Conservation (phyloP, 2,888 invertebrate species). For the Eilema depressum region DNA sequence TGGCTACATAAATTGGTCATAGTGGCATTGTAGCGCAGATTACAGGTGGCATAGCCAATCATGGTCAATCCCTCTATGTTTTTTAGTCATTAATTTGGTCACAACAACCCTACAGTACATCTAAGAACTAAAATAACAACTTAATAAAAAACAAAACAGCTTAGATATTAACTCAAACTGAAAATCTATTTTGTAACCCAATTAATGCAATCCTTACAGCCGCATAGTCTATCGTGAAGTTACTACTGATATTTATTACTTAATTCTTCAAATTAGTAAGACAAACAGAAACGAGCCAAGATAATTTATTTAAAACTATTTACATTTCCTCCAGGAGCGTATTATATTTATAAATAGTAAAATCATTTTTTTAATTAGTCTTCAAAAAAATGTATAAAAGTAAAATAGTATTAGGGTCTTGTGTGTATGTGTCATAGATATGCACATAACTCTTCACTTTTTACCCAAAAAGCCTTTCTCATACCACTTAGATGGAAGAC, state of each 20-base stretch:
- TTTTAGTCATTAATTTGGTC: not conserved
- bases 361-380: not conserved
- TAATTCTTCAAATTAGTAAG: not conserved
- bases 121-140: conserved; percentile 6
- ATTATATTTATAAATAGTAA: no score
- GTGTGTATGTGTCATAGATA: not conserved
- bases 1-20: not conserved
- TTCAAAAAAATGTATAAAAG: not conserved
- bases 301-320: not conserved
- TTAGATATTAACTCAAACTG: not conserved
- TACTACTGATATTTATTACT: not conserved
- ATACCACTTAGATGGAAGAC: no score
- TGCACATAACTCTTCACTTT: not conserved
- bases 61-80: not conserved
- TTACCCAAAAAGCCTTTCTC: not conserved
- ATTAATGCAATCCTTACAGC: not conserved
- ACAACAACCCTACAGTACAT: not conserved
- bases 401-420: no score
- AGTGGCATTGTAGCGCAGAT: not conserved
- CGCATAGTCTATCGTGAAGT: not conserved
- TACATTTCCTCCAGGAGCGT: no score
- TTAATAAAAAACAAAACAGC: not conserved
- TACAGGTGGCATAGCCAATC: not conserved
- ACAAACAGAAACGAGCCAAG: not conserved
- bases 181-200: not conserved